Conservation (phyloP, 2,797 vertebrate genomes). For the Notoglanidium macrostoma region DNA sequence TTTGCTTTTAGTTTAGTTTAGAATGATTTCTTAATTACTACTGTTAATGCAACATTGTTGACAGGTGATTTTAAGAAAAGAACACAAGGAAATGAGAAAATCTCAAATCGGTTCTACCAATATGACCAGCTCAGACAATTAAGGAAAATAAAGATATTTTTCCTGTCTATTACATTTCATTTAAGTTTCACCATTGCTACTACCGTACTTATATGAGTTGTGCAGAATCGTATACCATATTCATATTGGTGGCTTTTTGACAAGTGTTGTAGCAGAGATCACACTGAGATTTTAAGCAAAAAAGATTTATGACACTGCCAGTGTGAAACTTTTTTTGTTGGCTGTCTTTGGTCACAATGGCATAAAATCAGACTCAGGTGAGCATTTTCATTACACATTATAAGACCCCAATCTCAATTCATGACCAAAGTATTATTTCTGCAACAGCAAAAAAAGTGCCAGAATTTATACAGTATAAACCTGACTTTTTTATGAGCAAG, state of each 20-base stretch:
- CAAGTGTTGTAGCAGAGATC: neutral
- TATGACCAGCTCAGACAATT: neutral
- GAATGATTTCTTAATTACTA: neutral
- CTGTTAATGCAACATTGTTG: neutral
- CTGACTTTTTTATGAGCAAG: neutral
- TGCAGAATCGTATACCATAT: neutral
- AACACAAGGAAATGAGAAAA: neutral
- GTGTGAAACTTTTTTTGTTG: neutral
- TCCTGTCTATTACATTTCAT: neutral
- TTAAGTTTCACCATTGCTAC: neutral
- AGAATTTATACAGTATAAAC: neutral
- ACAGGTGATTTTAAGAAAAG: neutral
- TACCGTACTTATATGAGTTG: neutral
- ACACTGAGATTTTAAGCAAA: neutral
- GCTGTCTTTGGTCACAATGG: neutral
- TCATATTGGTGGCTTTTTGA: neutral
- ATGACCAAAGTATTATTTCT: neutral
- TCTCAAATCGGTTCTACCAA: neutral
- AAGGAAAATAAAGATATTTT: neutral
- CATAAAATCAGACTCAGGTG: neutral
- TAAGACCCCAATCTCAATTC: neutral
- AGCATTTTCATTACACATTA: neutral
- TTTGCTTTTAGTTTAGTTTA: neutral
- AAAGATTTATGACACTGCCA: neutral
- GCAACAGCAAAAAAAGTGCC: neutral